Conservation (phyloP, 2,797 vertebrate species). For the Sebastes diploproa region DNA sequence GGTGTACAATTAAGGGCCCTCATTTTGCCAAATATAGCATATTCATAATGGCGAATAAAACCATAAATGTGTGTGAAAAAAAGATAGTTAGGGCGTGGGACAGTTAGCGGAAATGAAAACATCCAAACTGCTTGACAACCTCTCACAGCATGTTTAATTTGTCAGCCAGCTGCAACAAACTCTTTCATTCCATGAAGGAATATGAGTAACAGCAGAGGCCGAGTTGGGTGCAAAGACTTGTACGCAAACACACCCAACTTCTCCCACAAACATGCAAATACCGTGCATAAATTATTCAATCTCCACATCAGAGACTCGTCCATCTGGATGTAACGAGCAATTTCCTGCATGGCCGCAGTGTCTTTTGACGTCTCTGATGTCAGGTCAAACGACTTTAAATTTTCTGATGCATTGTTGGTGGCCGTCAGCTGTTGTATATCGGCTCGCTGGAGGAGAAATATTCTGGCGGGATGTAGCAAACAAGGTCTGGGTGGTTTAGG, state of each 20-base stretch:
- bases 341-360: conserved; percentile 32
- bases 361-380: conserved; percentile 20
- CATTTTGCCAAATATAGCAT: not conserved
- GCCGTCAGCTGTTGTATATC: conserved; percentile 11
- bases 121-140: not conserved
- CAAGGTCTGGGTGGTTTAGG: not conserved
- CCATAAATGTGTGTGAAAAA: not conserved
- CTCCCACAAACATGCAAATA: conserved; percentile 41
- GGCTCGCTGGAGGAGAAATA: conserved; percentile 34
- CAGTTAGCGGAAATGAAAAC: not conserved
- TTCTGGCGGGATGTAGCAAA: conserved; percentile 16
- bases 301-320: not conserved
- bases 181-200: conserved; percentile 23
- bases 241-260: conserved; percentile 1
- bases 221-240: not conserved
- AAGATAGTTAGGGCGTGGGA: not conserved
- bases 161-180: conserved; percentile 47
- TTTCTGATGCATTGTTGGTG: conserved; percentile 23
- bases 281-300: conserved; percentile 37
- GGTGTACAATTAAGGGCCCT: not conserved
- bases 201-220: not conserved
- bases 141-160: conserved; percentile 25
- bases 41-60: not conserved
- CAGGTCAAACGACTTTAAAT: conserved; percentile 27
- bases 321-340: conserved; percentile 23